These are phyloP conservation scores for Halcyon chelicuti DNA, from an alignment of 2,797 vertebrate genomes.

Conservation along the genomic window DNA sequence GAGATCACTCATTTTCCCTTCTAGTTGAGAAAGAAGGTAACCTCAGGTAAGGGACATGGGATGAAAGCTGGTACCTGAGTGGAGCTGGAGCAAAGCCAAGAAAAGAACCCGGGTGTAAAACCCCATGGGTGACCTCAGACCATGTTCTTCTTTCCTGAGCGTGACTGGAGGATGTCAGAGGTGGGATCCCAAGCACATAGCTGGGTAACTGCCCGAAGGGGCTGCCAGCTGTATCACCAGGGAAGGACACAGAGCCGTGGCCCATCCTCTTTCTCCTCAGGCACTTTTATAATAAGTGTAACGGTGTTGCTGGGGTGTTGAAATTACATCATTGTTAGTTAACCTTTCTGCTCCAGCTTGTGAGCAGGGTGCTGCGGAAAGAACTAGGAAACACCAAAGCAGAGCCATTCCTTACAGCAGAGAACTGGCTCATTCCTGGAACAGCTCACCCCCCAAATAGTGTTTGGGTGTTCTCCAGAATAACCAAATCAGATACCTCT, in stretches of 20 bases:
- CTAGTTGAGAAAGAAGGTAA: fast-evolving
- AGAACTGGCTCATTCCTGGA: not conserved
- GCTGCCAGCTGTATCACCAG: not conserved
- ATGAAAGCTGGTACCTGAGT: not conserved
- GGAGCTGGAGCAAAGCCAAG: not conserved
- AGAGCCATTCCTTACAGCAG: not conserved
- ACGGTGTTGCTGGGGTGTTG: not conserved
- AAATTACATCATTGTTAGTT: not conserved
- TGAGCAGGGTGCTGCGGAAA: not conserved
- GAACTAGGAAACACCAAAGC: not conserved
- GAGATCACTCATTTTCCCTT: not conserved
- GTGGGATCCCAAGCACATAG: not conserved
- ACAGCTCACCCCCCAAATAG: not conserved
- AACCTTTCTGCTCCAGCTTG: not conserved
- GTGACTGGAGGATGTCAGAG: not conserved
- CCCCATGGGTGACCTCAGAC: not conserved
- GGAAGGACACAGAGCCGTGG: not conserved
- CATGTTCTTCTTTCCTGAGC: not conserved
- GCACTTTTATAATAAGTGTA: not conserved
- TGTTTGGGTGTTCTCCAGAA: not conserved
- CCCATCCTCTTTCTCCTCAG: not conserved
- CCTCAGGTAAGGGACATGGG: not conserved
- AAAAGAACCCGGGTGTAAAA: not conserved
- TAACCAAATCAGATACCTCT: not conserved
- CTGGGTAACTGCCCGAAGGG: not conserved